A percentile compares a stretch with the other conserved stretches of the same genome.
These are phyloP conservation scores for Uropsilus gracilis DNA, from an alignment of 2,113 vertebrate genomes.

Conservation along the genomic window DNA sequence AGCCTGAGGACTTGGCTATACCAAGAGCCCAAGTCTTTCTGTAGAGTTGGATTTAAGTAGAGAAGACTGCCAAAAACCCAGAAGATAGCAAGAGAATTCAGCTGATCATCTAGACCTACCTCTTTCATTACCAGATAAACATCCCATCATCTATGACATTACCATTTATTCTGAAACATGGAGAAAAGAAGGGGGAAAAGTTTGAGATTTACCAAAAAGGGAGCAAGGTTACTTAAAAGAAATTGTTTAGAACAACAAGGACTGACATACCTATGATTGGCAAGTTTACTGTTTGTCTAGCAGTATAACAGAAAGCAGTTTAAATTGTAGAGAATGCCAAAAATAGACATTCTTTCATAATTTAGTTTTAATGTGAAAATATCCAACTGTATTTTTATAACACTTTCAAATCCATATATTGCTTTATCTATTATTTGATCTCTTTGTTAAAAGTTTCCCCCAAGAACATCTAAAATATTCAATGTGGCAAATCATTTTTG, in stretches of 20 bases:
- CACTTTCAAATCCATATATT: background rate
- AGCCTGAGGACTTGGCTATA: background rate
- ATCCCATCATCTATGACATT: background rate
- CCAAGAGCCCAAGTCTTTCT: background rate
- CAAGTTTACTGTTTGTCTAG: background rate
- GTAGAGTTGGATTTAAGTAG: background rate
- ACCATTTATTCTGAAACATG: background rate
- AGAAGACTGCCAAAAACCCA: background rate
- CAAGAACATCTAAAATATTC: background rate
- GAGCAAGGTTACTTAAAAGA: background rate
- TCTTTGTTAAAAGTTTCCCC: background rate
- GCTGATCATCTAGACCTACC: background rate
- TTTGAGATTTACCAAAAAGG: background rate
- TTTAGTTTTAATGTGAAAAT: conserved; percentile 20
- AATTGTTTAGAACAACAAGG: conserved; percentile 8
- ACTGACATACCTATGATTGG: background rate
- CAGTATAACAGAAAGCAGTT: background rate
- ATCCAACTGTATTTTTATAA: background rate
- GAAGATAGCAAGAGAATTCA: background rate
- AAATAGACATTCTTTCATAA: background rate
- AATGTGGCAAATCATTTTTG: background rate
- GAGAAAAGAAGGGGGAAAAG: background rate
- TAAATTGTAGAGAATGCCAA: background rate
- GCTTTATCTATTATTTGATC: conserved; percentile 11
- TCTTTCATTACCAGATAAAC: background rate